Evolutionary conservation across 2,113 vertebrate species (phyloP).

Genomic region (Mastomys natalensis): DNA sequence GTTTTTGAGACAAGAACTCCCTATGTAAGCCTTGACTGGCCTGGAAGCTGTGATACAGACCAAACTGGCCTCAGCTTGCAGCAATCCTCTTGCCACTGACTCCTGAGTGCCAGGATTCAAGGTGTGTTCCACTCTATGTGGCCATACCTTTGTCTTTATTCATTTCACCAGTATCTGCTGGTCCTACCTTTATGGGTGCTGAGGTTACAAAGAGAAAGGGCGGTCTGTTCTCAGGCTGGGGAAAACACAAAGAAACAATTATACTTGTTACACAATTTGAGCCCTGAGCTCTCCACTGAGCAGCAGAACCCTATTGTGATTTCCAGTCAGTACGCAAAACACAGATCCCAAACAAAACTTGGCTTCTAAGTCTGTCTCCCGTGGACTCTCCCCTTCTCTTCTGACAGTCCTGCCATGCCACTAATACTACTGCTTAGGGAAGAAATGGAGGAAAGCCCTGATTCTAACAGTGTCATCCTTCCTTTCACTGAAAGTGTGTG

Average conservation of each 20-base stretch:
- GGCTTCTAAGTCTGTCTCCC: not conserved
- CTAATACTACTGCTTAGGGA: not conserved
- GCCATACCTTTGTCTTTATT: constrained; percentile 55
- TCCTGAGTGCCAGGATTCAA: not conserved
- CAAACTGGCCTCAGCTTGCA: not conserved
- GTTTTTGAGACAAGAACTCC: not conserved
- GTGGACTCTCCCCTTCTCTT: not conserved
- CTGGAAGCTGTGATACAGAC: not conserved
- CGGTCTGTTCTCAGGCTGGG: constrained; percentile 21
- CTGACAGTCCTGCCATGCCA: not conserved
- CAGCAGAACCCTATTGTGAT: not conserved
- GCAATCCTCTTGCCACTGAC: not conserved
- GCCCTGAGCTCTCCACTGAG: constrained; percentile 31
- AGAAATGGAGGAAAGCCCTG: not conserved
- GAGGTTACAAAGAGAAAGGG: constrained; percentile 58
- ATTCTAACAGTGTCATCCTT: not conserved
- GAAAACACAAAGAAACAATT: constrained; percentile 62
- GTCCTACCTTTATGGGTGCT: constrained; percentile 51
- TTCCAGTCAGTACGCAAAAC: constrained; percentile 27
- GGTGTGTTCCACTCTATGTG: not conserved
- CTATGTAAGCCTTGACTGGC: not conserved
- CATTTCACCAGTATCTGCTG: constrained; percentile 61
- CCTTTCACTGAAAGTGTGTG: not conserved
- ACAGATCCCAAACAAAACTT: constrained; percentile 25
- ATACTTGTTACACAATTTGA: constrained; percentile 19